phyloP scores from a whole-genome alignment of 1,140 invertebrate genomes.

The Tetragonula clypearis region DNA sequence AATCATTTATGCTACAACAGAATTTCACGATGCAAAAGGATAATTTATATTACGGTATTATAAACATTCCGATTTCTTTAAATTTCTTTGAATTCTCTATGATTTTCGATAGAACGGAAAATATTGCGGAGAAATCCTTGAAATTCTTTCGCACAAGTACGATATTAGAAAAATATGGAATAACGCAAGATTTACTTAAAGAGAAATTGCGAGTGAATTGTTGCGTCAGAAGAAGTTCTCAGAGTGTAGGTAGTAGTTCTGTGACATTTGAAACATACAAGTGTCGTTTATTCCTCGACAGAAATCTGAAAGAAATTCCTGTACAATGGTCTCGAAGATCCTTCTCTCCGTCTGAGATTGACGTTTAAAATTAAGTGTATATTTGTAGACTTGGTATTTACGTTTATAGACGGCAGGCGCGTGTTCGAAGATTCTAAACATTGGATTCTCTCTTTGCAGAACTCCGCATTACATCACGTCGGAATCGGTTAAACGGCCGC shows the following conservation, averaged over 20 bases:
- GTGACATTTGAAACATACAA: no score
- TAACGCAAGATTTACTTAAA: no score
- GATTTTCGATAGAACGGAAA: no score
- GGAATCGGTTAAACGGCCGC: constrained; percentile 33
- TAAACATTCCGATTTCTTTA: no score
- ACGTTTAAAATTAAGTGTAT: background rate
- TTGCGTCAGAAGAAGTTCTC: no score
- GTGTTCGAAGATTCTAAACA: background rate
- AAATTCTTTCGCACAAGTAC: no score
- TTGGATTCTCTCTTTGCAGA: constrained; percentile 41
- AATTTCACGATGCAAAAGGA: background rate
- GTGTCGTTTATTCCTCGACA: background rate
- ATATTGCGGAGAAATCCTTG: no score
- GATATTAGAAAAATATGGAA: no score
- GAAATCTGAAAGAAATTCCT: background rate
- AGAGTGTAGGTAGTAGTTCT: no score
- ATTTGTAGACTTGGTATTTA: constrained; percentile 20
- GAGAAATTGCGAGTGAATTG: no score
- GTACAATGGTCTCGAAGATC: background rate
- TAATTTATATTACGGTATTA: background rate
- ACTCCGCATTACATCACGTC: constrained; percentile 37
- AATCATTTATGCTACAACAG: background rate
- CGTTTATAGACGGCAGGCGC: background rate
- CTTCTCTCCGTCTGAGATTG: background rate
- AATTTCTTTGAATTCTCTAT: no score